Percentiles rank a stretch among this genome's conserved stretches.
phyloP scores from a whole-genome alignment of 2,113 vertebrate genomes.

The Phyllopteryx taeniolatus region DNA sequence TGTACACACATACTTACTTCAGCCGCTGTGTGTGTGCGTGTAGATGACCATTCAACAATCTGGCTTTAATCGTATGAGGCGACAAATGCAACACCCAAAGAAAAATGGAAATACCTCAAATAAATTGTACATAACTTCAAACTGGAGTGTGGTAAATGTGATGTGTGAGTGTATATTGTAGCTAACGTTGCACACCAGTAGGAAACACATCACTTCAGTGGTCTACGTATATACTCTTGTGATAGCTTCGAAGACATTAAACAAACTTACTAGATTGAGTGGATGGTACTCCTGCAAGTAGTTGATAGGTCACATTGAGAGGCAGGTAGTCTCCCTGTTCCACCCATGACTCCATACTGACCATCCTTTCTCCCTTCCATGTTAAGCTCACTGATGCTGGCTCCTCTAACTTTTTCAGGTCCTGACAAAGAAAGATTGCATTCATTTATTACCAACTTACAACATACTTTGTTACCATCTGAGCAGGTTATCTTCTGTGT shows the following conservation, averaged over 20 bases:
- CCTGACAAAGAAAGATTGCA: slow-evolving; percentile 25
- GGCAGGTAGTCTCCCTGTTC: slow-evolving; percentile 44
- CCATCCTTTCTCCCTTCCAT: slow-evolving; percentile 7
- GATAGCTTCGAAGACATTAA: background rate
- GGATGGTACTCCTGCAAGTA: slow-evolving; percentile 51
- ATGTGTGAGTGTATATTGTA: too few relatives aligned
- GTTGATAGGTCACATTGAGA: slow-evolving; percentile 55
- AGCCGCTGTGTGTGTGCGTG: too few relatives aligned
- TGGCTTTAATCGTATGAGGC: too few relatives aligned
- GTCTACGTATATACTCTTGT: too few relatives aligned
- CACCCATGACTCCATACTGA: slow-evolving; percentile 45
- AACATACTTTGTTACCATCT: background rate
- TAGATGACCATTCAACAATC: too few relatives aligned
- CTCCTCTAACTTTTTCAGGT: background rate
- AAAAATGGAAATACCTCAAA: too few relatives aligned
- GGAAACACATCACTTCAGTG: background rate
- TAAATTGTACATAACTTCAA: too few relatives aligned
- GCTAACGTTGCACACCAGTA: background rate
- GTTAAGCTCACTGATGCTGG: background rate
- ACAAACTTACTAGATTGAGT: slow-evolving; percentile 47
- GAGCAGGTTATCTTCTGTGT: background rate
- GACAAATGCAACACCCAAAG: too few relatives aligned
- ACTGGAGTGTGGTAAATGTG: too few relatives aligned
- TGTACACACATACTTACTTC: too few relatives aligned
- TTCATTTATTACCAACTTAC: background rate